These are phyloP conservation scores for Theocolax elegans DNA, from an alignment of 1,140 invertebrate species.

Conservation along the genomic window DNA sequence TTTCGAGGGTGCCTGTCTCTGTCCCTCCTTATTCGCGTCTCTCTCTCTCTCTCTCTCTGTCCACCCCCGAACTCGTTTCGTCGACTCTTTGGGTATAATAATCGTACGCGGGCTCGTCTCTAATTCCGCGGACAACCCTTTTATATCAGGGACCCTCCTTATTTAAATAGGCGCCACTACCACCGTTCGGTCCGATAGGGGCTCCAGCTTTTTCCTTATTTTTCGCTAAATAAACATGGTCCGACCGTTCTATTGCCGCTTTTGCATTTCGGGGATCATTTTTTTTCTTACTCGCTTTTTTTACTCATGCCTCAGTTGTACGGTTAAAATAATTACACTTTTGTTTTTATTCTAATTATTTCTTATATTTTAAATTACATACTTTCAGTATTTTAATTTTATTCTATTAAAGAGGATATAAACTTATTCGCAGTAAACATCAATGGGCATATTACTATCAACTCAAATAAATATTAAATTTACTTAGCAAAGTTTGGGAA, in stretches of 20 bases:
- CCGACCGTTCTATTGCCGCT: conserved; percentile 26
- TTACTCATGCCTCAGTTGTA: neutral
- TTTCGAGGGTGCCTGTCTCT: conserved; percentile 30
- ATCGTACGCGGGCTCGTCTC: conserved; percentile 51
- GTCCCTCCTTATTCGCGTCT: conserved; percentile 18
- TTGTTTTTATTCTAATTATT: too few relatives aligned
- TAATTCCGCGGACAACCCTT: conserved; percentile 57
- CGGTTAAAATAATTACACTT: too few relatives aligned
- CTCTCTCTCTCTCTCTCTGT: conserved; percentile 11
- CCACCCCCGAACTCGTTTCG: conserved; percentile 24
- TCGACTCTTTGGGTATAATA: conserved; percentile 45
- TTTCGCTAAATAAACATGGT: conserved; percentile 42
- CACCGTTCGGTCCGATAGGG: conserved; percentile 15
- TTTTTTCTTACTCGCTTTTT: neutral
- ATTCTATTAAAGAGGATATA: too few relatives aligned
- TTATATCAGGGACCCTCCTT: conserved; percentile 54
- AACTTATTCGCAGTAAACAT: too few relatives aligned
- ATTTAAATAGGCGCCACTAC: conserved; percentile 50
- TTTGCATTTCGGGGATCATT: neutral
- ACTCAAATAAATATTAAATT: too few relatives aligned
- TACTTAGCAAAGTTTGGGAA: too few relatives aligned
- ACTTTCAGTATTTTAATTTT: too few relatives aligned
- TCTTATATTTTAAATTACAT: too few relatives aligned
- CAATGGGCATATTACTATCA: too few relatives aligned
- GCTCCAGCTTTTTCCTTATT: conserved; percentile 39